phyloP scores from a whole-genome alignment of 2,888 invertebrate species.

The Pherbina coryleti region DNA sequence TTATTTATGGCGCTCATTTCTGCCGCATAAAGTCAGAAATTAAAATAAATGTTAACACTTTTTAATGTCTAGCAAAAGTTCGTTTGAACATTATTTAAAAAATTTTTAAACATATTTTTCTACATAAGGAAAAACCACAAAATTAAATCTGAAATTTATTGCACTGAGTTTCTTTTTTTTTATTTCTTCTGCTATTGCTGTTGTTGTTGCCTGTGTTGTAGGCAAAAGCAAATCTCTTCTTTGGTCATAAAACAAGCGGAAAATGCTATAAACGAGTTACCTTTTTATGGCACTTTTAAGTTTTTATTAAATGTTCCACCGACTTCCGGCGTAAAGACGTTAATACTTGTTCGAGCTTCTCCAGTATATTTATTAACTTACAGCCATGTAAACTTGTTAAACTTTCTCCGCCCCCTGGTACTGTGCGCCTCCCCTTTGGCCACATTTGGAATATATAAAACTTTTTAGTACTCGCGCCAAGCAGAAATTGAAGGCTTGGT shows the following conservation, averaged over 20 bases:
- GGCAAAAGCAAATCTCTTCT: too few relatives aligned
- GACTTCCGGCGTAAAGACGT: background rate
- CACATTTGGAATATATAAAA: background rate
- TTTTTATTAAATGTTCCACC: conserved; percentile 12
- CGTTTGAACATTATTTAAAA: too few relatives aligned
- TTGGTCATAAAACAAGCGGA: background rate
- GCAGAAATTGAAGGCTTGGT: background rate
- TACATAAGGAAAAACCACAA: too few relatives aligned
- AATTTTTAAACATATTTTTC: too few relatives aligned
- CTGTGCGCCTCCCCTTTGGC: too few relatives aligned
- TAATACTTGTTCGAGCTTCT: conserved; percentile 9
- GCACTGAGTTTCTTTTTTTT: too few relatives aligned
- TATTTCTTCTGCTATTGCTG: background rate
- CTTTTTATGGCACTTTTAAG: conserved; percentile 18
- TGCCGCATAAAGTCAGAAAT: too few relatives aligned
- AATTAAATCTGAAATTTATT: too few relatives aligned
- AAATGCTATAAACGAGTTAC: background rate
- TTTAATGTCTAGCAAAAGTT: too few relatives aligned
- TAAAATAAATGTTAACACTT: too few relatives aligned
- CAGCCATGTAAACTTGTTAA: background rate
- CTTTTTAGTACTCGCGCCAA: background rate
- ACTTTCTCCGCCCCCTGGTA: background rate
- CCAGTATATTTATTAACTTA: conserved; percentile 11
- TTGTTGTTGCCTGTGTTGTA: background rate
- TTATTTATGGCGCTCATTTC: too few relatives aligned